A percentile compares a stretch with the other conserved stretches of the same genome.
These are phyloP conservation scores for Mya arenaria DNA, from an alignment of 1,140 invertebrate species.

Conservation along the genomic window DNA sequence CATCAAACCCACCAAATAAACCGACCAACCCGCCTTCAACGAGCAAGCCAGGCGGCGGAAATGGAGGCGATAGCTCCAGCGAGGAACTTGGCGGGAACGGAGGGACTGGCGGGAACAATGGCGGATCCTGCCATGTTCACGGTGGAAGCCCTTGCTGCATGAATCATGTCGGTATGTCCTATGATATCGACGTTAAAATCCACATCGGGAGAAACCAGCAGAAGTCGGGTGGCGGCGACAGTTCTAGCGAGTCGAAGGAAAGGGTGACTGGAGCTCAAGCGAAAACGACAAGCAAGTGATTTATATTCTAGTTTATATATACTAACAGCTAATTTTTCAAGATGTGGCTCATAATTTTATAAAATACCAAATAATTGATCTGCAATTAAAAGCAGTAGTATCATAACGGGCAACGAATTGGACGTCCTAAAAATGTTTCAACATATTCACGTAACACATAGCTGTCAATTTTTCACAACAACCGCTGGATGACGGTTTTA, in stretches of 20 bases:
- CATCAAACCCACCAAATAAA: neutral
- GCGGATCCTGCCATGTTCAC: conserved; percentile 28
- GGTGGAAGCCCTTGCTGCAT: conserved; percentile 15
- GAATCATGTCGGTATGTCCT: neutral
- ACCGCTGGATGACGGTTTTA: no score
- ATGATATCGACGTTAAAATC: conserved; percentile 37
- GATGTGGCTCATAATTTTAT: neutral
- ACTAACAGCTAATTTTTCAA: neutral
- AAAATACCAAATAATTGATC: no score
- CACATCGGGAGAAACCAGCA: conserved; percentile 14
- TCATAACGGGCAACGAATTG: no score
- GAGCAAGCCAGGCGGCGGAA: neutral
- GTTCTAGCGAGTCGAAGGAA: neutral
- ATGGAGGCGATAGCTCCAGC: neutral
- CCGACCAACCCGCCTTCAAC: neutral
- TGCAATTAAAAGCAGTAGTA: no score
- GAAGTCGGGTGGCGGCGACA: neutral
- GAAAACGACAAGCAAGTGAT: neutral
- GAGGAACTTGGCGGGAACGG: neutral
- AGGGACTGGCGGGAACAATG: neutral
- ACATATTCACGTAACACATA: no score
- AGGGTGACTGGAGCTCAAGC: neutral
- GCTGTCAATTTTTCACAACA: no score
- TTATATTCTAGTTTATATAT: neutral
- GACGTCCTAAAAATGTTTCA: no score